phyloP scores from a whole-genome alignment of 2,797 vertebrate species.

The Ctenopoma kingsleyae region DNA sequence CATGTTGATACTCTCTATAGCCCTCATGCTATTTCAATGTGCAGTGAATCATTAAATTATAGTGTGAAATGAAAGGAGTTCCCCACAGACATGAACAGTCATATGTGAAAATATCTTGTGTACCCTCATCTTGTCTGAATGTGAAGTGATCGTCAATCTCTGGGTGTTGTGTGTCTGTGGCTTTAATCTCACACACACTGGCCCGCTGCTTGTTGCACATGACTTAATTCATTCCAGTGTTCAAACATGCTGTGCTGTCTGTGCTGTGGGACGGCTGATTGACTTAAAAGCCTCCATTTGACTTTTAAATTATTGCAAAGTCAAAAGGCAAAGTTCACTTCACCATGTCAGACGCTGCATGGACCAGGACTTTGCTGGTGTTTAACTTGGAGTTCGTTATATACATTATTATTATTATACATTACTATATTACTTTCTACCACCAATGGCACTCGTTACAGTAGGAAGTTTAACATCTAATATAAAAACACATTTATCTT shows the following conservation, averaged over 20 bases:
- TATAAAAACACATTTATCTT: slow-evolving; percentile 45
- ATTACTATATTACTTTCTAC: background rate
- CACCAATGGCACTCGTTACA: background rate
- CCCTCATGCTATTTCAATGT: slow-evolving; percentile 38
- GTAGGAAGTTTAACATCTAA: slow-evolving; percentile 3
- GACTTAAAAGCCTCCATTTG: slow-evolving; percentile 52
- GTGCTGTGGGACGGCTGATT: slow-evolving; percentile 49
- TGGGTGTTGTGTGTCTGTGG: slow-evolving; percentile 3
- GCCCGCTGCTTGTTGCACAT: slow-evolving; percentile 45
- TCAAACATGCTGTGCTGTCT: slow-evolving; percentile 74
- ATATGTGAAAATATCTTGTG: slow-evolving; percentile 38
- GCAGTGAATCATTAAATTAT: slow-evolving; percentile 58
- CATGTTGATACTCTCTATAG: slow-evolving; percentile 48
- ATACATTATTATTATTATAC: background rate
- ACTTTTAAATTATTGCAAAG: slow-evolving; percentile 43
- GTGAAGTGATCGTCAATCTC: slow-evolving; percentile 37
- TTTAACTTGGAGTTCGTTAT: slow-evolving; percentile 4
- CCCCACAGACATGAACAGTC: slow-evolving; percentile 31
- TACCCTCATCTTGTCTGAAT: slow-evolving; percentile 22
- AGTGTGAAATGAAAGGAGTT: slow-evolving; percentile 52
- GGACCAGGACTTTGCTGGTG: slow-evolving; percentile 1
- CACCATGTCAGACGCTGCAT: slow-evolving; percentile 20
- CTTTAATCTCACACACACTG: slow-evolving; percentile 57
- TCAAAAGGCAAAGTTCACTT: slow-evolving; percentile 38
- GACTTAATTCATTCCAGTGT: slow-evolving; percentile 66